Percentiles rank a stretch among this genome's conserved stretches.
These are phyloP conservation scores for Teinopalpus imperialis DNA, from an alignment of 2,888 invertebrate genomes.

Conservation along the genomic window DNA sequence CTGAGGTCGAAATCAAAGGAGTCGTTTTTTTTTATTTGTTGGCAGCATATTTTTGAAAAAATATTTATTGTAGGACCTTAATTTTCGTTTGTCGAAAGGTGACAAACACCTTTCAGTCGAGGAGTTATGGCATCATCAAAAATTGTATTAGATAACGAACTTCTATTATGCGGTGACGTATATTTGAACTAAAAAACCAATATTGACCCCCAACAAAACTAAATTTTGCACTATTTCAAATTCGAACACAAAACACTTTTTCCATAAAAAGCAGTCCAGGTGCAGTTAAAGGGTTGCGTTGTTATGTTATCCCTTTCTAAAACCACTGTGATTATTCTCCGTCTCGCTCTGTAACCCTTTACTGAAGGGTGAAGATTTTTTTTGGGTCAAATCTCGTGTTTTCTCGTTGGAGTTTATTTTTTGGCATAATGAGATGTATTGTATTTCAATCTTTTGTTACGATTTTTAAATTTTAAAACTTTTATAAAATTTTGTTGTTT, in stretches of 20 bases:
- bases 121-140: conserved; percentile 67
- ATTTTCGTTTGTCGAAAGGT: conserved; percentile 2
- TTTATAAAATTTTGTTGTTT: no score
- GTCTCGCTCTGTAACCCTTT: conserved; percentile 70
- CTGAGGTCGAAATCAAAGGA: no score
- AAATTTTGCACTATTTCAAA: conserved; percentile 78
- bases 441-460: conserved; percentile 62
- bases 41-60: no score
- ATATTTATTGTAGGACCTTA: no score
- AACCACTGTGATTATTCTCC: conserved; percentile 31
- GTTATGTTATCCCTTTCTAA: conserved; percentile 43
- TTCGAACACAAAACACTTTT: conserved; percentile 62
- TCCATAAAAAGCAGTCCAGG: conserved; percentile 65
- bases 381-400: conserved; percentile 75
- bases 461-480: conserved; percentile 49
- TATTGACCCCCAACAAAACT: conserved; percentile 71
- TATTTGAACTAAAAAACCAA: conserved; percentile 65
- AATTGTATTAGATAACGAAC: conserved; percentile 67
- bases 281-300: conserved; percentile 71
- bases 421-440: conserved; percentile 76
- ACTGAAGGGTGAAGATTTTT: conserved; percentile 63
- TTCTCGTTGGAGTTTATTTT: conserved; percentile 67
- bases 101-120: conserved; percentile 35
- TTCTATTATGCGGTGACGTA: conserved; percentile 49
- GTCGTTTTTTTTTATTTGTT: conserved; percentile 11